These are phyloP conservation scores for Rosalia funebris DNA, from an alignment of 2,888 invertebrate genomes.

Conservation along the genomic window DNA sequence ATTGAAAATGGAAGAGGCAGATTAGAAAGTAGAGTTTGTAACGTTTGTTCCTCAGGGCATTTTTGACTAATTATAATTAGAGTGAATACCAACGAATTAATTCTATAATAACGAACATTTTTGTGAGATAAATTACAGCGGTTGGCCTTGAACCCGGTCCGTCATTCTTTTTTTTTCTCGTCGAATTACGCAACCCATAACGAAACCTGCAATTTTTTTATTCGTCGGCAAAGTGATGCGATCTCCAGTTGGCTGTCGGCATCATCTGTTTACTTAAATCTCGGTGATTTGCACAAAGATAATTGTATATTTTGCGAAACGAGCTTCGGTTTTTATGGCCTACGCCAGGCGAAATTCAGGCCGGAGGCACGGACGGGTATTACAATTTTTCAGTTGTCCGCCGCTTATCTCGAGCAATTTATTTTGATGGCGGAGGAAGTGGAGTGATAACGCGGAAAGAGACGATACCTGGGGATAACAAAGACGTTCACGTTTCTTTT, in stretches of 20 bases:
- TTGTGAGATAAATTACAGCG: conserved; percentile 15
- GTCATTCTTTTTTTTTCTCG: neutral
- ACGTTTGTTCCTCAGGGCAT: too few species aligned
- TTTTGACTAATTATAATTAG: too few species aligned
- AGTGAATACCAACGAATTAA: too few species aligned
- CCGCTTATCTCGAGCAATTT: conserved; percentile 18
- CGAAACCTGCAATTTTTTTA: conserved; percentile 4
- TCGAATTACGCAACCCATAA: conserved; percentile 10
- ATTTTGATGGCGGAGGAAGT: conserved; percentile 19
- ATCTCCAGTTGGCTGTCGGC: conserved; percentile 22
- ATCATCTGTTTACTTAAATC: conserved; percentile 30
- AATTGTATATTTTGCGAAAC: conserved; percentile 31
- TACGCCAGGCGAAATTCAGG: conserved; percentile 13
- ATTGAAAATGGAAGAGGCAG: too few species aligned
- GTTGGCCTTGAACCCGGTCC: conserved; percentile 14
- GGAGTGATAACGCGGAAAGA: conserved; percentile 15
- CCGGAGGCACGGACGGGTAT: conserved; percentile 7
- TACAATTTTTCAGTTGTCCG: conserved; percentile 14
- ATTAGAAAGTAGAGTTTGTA: too few species aligned
- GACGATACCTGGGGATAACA: neutral
- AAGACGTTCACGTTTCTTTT: conserved; percentile 6
- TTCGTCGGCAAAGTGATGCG: conserved; percentile 6
- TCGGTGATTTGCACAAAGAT: conserved; percentile 30
- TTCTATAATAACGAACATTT: conserved; percentile 12
- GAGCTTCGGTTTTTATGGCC: conserved; percentile 21